These are phyloP conservation scores for Dione juno DNA, from an alignment of 2,888 invertebrate genomes.

Conservation along the genomic window DNA sequence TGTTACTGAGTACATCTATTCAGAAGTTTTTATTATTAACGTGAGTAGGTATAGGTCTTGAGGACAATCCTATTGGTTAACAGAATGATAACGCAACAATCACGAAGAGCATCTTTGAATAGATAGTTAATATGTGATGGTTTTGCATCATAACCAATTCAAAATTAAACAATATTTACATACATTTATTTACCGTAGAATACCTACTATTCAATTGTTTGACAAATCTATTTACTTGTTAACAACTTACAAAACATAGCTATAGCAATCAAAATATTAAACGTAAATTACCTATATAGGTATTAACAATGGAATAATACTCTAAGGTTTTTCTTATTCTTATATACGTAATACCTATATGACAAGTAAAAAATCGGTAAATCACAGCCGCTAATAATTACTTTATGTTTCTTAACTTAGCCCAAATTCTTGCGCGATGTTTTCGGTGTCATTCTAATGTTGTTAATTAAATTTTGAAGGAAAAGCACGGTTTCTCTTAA, in stretches of 20 bases:
- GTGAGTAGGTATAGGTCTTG: constrained; percentile 61
- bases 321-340: neutral
- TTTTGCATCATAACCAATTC: constrained; percentile 38
- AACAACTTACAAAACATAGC: neutral
- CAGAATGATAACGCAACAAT: constrained; percentile 71
- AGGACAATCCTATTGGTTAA: constrained; percentile 68
- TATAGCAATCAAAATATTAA: neutral
- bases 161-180: constrained; percentile 38
- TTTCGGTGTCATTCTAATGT: constrained; percentile 72
- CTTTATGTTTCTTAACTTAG: neutral
- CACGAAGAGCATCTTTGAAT: constrained; percentile 79
- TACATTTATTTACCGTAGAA: constrained; percentile 23
- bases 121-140: constrained; percentile 73
- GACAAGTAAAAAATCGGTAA: constrained; percentile 3
- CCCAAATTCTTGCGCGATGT: constrained; percentile 11
- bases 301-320: neutral
- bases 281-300: neutral
- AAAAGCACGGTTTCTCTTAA: constrained; percentile 69
- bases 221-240: neutral
- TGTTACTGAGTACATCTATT: constrained; percentile 53
- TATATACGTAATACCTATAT: neutral
- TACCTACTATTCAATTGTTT: constrained; percentile 6
- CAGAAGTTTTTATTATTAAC: constrained; percentile 60
- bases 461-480: constrained; percentile 81
- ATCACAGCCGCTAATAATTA: neutral